phyloP scores from a whole-genome alignment of 2,888 invertebrate species.

The Pollenia labialis region DNA sequence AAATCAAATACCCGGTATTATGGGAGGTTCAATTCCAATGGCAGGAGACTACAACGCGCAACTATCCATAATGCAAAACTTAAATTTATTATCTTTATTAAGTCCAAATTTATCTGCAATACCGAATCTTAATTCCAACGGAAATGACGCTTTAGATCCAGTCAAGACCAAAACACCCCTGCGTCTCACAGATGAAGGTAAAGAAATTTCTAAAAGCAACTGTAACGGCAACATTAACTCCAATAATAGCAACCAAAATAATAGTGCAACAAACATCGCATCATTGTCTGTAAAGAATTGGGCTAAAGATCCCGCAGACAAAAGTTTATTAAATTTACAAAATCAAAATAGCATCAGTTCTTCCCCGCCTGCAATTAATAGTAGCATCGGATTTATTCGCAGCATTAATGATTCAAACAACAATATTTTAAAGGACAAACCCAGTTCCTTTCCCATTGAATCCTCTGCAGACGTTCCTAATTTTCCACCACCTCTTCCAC shows the following conservation, averaged over 20 bases:
- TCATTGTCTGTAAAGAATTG: slow-evolving; percentile 81
- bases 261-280: slow-evolving; percentile 73
- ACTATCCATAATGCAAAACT: slow-evolving; percentile 85
- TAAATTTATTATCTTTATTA: slow-evolving; percentile 86
- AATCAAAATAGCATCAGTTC: slow-evolving; percentile 20
- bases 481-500: slow-evolving; percentile 53
- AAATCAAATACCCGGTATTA: slow-evolving; percentile 85
- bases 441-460: slow-evolving; percentile 34
- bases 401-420: slow-evolving; percentile 78
- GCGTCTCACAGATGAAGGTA: slow-evolving; percentile 36
- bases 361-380: slow-evolving; percentile 22
- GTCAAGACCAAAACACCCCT: slow-evolving; percentile 50
- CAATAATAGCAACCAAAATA: slow-evolving; percentile 67
- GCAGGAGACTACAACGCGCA: slow-evolving; percentile 85
- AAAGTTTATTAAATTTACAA: slow-evolving; percentile 41
- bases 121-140: slow-evolving; percentile 70
- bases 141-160: slow-evolving; percentile 47
- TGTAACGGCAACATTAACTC: slow-evolving; percentile 19
- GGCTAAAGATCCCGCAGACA: slow-evolving; percentile 79
- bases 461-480: slow-evolving; percentile 32
- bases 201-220: slow-evolving; percentile 55
- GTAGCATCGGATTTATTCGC: slow-evolving; percentile 20
- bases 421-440: slow-evolving; percentile 73
- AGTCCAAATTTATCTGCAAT: slow-evolving; percentile 81
- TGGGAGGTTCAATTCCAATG: slow-evolving; percentile 75